These are phyloP conservation scores for Pseudorasbora parva DNA, from an alignment of 2,113 vertebrate species.

Conservation along the genomic window DNA sequence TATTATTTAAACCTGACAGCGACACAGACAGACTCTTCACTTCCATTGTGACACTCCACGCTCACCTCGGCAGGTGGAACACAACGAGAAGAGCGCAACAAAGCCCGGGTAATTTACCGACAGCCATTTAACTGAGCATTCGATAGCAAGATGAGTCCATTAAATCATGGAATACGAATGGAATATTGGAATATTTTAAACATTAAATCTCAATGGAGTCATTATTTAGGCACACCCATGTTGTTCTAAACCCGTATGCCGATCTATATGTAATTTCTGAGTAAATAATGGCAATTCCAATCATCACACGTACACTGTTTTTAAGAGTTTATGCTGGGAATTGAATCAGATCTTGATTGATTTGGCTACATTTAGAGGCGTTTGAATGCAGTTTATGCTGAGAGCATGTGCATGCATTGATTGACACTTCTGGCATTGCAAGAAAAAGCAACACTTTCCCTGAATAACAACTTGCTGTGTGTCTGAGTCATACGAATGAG, in stretches of 20 bases:
- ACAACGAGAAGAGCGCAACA: neutral
- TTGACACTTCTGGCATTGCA: neutral
- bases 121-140: neutral
- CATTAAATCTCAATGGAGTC: neutral
- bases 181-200: neutral
- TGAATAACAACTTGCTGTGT: neutral
- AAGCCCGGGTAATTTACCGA: neutral
- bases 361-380: neutral
- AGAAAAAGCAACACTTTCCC: neutral
- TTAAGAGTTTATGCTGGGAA: conserved; percentile 7
- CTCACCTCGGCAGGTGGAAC: conserved; percentile 11
- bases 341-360: conserved; percentile 7
- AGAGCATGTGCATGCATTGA: neutral
- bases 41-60: neutral
- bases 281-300: neutral
- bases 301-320: neutral
- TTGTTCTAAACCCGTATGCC: neutral
- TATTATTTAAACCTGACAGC: conserved; percentile 39
- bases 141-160: neutral
- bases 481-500: neutral
- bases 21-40: conserved; percentile 4
- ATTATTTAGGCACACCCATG: neutral
- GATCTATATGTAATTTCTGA: neutral
- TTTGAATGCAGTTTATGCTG: conserved; percentile 12
- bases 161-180: neutral